phyloP scores from a whole-genome alignment of 2,797 vertebrate species.

The Rhinatrema bivittatum region DNA sequence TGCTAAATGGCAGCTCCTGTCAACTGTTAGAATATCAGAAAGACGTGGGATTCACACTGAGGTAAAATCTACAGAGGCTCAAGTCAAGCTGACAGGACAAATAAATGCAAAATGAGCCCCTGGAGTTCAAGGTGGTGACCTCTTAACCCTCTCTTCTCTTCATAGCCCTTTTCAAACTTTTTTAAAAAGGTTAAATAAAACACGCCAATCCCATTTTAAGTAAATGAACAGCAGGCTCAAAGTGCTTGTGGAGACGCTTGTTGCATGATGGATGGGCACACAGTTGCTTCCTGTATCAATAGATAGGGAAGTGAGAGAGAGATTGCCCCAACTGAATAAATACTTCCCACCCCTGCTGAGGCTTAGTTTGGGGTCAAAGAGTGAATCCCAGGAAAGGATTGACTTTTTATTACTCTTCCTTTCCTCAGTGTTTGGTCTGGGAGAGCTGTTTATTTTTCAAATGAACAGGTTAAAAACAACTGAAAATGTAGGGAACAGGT shows the following conservation, averaged over 20 bases:
- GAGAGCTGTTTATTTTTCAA: not conserved
- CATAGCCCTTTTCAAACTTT: not conserved
- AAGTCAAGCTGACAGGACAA: not conserved
- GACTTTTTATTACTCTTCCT: not conserved
- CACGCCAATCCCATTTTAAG: not conserved
- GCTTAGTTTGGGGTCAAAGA: not conserved
- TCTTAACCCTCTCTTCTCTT: not conserved
- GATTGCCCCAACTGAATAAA: no score
- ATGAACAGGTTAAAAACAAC: no score
- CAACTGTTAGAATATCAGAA: no score
- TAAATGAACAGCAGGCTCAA: not conserved
- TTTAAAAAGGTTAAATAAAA: not conserved
- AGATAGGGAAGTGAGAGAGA: not conserved
- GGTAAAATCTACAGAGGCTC: no score
- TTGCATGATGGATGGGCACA: not conserved
- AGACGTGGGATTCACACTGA: no score
- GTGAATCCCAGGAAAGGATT: not conserved
- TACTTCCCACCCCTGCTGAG: not conserved
- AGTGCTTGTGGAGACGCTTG: not conserved
- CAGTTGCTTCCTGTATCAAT: not conserved
- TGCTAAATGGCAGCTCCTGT: no score
- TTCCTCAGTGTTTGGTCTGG: not conserved
- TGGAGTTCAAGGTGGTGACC: not conserved
- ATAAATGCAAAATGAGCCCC: not conserved
- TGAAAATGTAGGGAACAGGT: no score